Evolutionary conservation across 2,113 vertebrate species (phyloP).

Genomic region (Halichoeres trimaculatus): DNA sequence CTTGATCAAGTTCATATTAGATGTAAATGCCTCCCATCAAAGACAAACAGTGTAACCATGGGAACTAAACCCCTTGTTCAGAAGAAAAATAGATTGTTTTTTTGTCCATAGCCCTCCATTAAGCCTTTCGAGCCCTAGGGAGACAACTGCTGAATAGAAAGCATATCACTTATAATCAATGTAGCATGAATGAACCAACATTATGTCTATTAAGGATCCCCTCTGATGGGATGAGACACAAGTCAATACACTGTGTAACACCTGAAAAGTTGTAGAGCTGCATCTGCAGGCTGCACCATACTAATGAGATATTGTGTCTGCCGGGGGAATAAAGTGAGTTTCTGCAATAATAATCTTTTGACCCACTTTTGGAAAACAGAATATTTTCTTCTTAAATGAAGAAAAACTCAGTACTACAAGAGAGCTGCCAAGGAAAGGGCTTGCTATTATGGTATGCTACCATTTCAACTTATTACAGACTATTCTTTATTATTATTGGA

Average conservation of each 20-base stretch:
- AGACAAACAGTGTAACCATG: conserved; percentile 9
- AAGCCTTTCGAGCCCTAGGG: not conserved
- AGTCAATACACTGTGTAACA: not conserved
- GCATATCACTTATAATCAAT: conserved; percentile 13
- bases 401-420: not conserved
- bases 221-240: not conserved
- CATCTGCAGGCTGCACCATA: not conserved
- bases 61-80: conserved; percentile 12
- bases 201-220: not conserved
- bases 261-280: conserved; percentile 4
- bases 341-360: conserved; percentile 3
- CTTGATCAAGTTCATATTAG: conserved; percentile 40
- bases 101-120: not conserved
- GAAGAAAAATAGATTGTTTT: conserved; percentile 7
- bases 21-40: conserved; percentile 44
- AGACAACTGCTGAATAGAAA: conserved; percentile 10
- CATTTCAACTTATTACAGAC: conserved; percentile 7
- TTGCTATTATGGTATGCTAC: not conserved
- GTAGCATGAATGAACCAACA: conserved; percentile 9
- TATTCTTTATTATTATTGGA: conserved; percentile 8
- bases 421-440: not conserved
- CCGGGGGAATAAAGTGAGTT: not conserved
- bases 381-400: not conserved
- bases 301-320: not conserved
- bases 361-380: not conserved